phyloP scores from a whole-genome alignment of 2,888 invertebrate species.

The Ctenicera cuprea region DNA sequence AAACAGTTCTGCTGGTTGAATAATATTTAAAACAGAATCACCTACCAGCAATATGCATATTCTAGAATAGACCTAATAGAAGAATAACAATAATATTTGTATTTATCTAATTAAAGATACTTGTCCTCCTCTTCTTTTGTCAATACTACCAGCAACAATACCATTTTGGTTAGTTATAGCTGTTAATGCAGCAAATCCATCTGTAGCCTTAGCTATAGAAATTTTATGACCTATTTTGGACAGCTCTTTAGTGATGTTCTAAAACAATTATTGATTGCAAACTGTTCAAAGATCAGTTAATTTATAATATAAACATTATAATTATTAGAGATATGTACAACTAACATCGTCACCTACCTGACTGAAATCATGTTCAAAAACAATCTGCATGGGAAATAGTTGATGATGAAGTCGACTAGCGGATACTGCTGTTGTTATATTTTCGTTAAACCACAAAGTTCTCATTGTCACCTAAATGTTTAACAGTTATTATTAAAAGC shows the following conservation, averaged over 20 bases:
- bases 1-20: too few relatives aligned
- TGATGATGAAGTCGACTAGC: constrained; percentile 79
- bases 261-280: too few relatives aligned
- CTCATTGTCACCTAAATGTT: constrained; percentile 72
- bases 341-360: too few relatives aligned
- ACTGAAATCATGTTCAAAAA: constrained; percentile 74
- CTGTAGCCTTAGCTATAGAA: constrained; percentile 66
- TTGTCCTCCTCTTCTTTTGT: constrained; percentile 74
- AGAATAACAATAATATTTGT: not conserved
- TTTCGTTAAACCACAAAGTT: constrained; percentile 76
- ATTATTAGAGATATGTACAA: too few relatives aligned
- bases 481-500: not conserved
- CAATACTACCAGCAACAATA: constrained; percentile 69
- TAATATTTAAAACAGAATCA: too few relatives aligned
- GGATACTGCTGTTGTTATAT: constrained; percentile 75
- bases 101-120: constrained; percentile 52
- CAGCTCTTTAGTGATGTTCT: constrained; percentile 73
- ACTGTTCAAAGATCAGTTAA: too few relatives aligned
- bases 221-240: constrained; percentile 74
- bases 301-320: too few relatives aligned
- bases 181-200: constrained; percentile 80
- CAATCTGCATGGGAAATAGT: constrained; percentile 75
- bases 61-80: too few relatives aligned
- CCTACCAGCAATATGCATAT: too few relatives aligned
- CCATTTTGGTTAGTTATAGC: constrained; percentile 74